Evolutionary conservation across 2,797 vertebrate genomes (phyloP), one percentile per base, ranked within the genome.

Genomic region (Gambelia wislizenii): DNA sequence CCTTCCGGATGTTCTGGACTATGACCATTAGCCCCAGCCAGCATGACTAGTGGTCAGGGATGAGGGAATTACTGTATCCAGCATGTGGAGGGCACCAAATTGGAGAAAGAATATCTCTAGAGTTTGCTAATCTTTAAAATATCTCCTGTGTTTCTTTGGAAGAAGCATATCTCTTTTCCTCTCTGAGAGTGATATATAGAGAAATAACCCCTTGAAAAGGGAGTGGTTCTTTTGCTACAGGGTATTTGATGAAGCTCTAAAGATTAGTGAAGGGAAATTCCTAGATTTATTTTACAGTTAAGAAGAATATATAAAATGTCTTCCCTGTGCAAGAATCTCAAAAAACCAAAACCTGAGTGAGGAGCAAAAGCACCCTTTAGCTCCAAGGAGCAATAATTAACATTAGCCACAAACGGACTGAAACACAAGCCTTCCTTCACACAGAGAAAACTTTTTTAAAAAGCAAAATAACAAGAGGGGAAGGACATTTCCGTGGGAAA

Each of bases 201-300:
- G 87, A 91, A 91, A 88, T 88, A 90, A 94, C 90, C 91, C 93
- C 92, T 92, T 76, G 86, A 84, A 94, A 94, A 95, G 94, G 93
- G 91, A 95, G 93, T 89, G 82, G 80, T 87, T 94, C 84, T 75
- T 93, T 91, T 86, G 86, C 89, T 85, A 86, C 16, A 64, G 69
- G 78, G 27, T 1, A 59, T 84, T 25, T 18, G 67, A 72, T 83
- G 87, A 90, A 93, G 84, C 82, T 74, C 86, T 81, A 56, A 89
- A 94, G 75, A 81, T 79, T 52, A 92, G 13, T 9, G 18, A 91
- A 92, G 76, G n/a, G 4, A 89, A 76, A 64, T 70, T 89, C 91
- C 91, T 74, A 72, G 22, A 90, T 91, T 86, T 86, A 6, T 67
- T 94, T 90, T 90, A 75, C 25, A 70, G 1, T 67, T 25, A 54